A percentile compares a stretch with the other conserved stretches of the same genome.
Conservation (phyloP, 2,113 vertebrate genomes). For the Chloebia gouldiae region DNA sequence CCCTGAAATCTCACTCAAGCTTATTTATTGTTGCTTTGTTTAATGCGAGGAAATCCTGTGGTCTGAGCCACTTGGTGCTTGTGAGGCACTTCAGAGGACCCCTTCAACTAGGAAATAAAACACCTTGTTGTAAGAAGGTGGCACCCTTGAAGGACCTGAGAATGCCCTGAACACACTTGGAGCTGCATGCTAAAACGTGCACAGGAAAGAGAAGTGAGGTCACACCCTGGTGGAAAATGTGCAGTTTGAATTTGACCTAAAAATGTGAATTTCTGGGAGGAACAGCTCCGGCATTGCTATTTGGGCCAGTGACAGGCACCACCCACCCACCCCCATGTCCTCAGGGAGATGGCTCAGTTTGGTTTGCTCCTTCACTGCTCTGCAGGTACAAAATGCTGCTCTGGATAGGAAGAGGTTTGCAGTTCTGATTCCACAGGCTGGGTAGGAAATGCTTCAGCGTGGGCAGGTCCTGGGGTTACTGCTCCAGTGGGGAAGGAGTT, state of each 20-base stretch:
- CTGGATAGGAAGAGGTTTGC: not conserved
- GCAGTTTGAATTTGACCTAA: not conserved
- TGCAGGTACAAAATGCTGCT: not conserved
- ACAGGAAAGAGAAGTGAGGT: not conserved
- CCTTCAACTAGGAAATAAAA: not conserved
- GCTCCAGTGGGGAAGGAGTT: not conserved
- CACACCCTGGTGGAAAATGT: not conserved
- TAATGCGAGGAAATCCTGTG: not conserved
- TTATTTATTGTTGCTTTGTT: conserved; percentile 23
- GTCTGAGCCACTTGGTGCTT: not conserved
- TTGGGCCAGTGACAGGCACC: not conserved
- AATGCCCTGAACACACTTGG: not conserved
- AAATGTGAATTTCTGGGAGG: not conserved
- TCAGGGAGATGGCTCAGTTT: not conserved
- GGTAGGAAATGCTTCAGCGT: not conserved
- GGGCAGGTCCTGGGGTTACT: not conserved
- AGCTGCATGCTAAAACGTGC: accelerated
- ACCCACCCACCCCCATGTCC: not conserved
- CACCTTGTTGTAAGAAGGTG: not conserved
- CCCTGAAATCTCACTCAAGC: conserved; percentile 7
- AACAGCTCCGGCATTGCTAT: not conserved
- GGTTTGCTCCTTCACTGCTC: not conserved
- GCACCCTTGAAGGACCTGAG: not conserved
- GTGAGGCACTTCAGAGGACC: not conserved
- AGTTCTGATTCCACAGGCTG: not conserved